Evolutionary conservation across 2,797 vertebrate genomes (phyloP).

Genomic region (Sebastes itinus): DNA sequence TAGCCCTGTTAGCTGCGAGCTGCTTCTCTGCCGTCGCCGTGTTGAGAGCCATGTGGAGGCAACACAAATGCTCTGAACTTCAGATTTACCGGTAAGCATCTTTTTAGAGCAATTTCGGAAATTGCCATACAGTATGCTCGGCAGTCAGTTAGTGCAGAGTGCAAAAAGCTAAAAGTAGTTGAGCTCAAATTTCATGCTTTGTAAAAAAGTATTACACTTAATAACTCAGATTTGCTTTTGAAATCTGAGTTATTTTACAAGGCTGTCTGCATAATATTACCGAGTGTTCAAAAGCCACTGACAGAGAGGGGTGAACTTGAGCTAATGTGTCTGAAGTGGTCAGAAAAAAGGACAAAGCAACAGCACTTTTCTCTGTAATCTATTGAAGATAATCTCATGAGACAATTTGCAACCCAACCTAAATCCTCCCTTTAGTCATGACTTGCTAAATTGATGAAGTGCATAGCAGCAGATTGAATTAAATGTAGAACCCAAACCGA

Average conservation of each 20-base stretch:
- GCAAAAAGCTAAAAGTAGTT: background rate
- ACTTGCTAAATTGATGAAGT: constrained; percentile 1
- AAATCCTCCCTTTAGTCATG: background rate
- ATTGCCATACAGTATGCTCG: too few relatives aligned
- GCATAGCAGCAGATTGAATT: background rate
- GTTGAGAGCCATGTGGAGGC: background rate
- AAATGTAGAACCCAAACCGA: background rate
- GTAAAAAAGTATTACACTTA: background rate
- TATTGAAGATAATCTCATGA: background rate
- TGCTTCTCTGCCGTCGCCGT: background rate
- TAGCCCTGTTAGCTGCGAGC: too few relatives aligned
- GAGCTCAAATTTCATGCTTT: background rate
- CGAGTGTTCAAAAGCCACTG: background rate
- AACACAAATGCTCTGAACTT: background rate
- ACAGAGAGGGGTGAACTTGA: background rate
- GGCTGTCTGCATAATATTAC: background rate
- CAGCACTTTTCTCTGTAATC: background rate
- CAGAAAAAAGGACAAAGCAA: background rate
- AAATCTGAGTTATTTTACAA: background rate
- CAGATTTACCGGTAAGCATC: background rate
- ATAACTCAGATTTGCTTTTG: background rate
- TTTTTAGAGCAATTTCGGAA: too few relatives aligned
- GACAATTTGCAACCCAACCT: background rate
- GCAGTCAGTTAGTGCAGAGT: background rate
- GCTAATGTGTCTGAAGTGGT: background rate